Conservation (phyloP, 2,888 invertebrate species). For the Hermodice carunculata region DNA sequence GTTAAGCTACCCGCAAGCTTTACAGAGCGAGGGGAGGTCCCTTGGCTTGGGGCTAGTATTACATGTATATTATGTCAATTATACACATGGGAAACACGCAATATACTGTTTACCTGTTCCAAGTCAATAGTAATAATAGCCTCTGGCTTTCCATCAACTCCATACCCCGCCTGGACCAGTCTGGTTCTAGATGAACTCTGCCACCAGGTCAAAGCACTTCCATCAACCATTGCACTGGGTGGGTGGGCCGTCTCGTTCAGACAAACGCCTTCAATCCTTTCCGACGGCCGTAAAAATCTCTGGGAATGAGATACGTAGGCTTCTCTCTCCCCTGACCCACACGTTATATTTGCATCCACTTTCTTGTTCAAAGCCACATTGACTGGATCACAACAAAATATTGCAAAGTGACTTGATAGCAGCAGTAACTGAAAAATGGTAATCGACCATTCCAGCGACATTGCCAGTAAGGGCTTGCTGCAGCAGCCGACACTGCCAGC, state of each 20-base stretch:
- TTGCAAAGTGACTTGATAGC: too few species aligned
- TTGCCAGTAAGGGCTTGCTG: too few species aligned
- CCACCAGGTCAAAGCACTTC: conserved; percentile 46
- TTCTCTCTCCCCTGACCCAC: conserved; percentile 43
- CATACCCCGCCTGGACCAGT: conserved; percentile 28
- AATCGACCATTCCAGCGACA: too few species aligned
- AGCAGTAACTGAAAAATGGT: too few species aligned
- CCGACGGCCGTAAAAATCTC: conserved; percentile 6
- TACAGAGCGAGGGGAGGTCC: too few species aligned
- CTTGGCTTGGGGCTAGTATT: too few species aligned
- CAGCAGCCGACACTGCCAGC: too few species aligned
- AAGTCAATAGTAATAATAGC: conserved; percentile 42
- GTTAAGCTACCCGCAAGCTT: too few species aligned
- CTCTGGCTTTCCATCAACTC: conserved; percentile 26
- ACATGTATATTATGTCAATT: too few species aligned
- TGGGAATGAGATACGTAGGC: conserved; percentile 34
- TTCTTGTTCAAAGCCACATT: conserved; percentile 49
- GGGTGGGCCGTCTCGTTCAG: conserved; percentile 19
- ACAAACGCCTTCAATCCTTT: background rate
- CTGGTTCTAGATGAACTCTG: conserved; percentile 48
- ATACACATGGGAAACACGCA: background rate
- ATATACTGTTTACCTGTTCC: conserved; percentile 42
- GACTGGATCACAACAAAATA: too few species aligned
- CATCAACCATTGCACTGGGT: conserved; percentile 49
- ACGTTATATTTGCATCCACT: conserved; percentile 43